Base-by-base conservation (phyloP, 2,797 vertebrate genomes). In the Heterohyrax brucei region DNA sequence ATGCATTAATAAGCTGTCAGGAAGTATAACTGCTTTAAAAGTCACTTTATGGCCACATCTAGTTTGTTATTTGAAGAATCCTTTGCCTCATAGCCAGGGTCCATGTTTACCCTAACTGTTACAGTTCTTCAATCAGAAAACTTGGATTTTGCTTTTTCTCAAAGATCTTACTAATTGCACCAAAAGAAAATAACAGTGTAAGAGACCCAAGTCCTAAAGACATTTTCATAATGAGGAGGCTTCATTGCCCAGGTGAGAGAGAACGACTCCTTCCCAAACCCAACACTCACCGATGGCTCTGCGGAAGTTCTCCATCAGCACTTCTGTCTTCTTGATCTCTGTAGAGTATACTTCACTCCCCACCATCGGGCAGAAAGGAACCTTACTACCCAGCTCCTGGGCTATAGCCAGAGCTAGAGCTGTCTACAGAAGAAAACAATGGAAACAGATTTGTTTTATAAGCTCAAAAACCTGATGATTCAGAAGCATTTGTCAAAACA, bases 311-410 rank as follows among this genome's bases (percentile, higher is more conserved):
- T 99, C 99, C 99, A 99, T 99, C 50, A 99, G 98, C 80, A 99
- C 99, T 98, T 99, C 99, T 0, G 99, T 99, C 98, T 99, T 99
- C 98, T 99, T 99, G 93, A 99, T 99, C 98, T 99, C 99, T 0
- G 99, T 98, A 1, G 99, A 99, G 98, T 99, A 99, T 24, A 99
- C 99, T 95, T 99, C 99, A 87, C 99, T 99, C 90, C 99, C 99
- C 91, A 99, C 99, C 99, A 99, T 99, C 2, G 99, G 99, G 97
- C 99, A 99, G 98, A 99, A 99, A 3, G 99, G 99, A 86, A 99
- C 99, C 97, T 99, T 99, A 97, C 99, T 99, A 53, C 99, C 99
- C 97, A 99, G 97, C 87, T 99, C 99, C 97, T 99, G 99, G 68
- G 99, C 99, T 97, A 99, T 99, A 72, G 99, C 99, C 97, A 99